A percentile compares a stretch with the other conserved stretches of the same genome.
These are phyloP conservation scores for Myocastor coypus DNA, from an alignment of 2,113 vertebrate species.

Conservation along the genomic window DNA sequence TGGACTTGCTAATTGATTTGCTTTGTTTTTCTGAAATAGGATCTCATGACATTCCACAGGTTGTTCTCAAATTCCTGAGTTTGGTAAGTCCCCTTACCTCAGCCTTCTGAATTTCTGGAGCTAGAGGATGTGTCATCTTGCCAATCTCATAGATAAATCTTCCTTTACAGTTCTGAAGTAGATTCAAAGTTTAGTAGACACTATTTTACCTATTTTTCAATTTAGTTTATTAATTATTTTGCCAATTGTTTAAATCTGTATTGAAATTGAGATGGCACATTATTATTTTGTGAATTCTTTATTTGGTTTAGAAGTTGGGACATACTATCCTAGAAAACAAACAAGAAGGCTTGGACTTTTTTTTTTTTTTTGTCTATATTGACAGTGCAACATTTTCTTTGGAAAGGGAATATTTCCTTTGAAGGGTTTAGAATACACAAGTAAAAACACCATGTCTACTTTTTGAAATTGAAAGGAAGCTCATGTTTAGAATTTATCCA, in stretches of 20 bases:
- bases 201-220: background rate
- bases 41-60: background rate
- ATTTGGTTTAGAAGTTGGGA: background rate
- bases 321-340: background rate
- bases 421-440: background rate
- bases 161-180: background rate
- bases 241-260: background rate
- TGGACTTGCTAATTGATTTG: background rate
- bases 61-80: background rate
- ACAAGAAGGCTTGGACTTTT: background rate
- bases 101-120: background rate
- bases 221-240: background rate
- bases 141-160: background rate
- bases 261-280: background rate
- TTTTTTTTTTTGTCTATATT: background rate
- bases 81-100: background rate
- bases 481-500: slow-evolving; percentile 24
- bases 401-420: background rate
- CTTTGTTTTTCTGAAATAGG: background rate
- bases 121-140: background rate
- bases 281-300: background rate
- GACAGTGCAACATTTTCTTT: background rate
- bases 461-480: background rate
- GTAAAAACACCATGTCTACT: background rate
- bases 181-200: background rate